These are phyloP conservation scores for Macrobrachium rosenbergii DNA, from an alignment of 1,140 invertebrate genomes.

Conservation along the genomic window DNA sequence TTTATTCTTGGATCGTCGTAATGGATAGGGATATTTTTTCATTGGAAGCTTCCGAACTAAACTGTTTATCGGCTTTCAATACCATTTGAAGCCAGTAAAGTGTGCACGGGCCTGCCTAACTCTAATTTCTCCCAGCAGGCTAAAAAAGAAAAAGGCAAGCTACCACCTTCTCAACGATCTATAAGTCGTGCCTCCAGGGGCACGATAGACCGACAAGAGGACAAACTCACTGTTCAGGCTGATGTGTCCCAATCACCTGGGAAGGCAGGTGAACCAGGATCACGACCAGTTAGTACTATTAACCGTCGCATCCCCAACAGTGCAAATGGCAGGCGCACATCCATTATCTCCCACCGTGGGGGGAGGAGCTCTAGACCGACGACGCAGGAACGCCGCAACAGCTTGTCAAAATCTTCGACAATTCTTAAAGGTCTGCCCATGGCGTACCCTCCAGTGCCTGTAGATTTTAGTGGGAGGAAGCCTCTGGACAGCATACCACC, in stretches of 20 bases:
- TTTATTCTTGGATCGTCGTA: no score
- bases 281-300: not conserved
- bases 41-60: no score
- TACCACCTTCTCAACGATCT: not conserved
- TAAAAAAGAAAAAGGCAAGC: conserved; percentile 39
- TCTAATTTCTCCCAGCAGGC: not conserved
- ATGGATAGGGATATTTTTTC: no score
- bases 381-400: conserved; percentile 56
- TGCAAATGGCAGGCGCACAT: conserved; percentile 71
- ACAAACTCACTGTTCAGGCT: not conserved
- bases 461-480: conserved; percentile 51
- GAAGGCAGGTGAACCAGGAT: not conserved
- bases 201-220: not conserved
- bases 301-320: conserved; percentile 45
- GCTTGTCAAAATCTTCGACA: conserved; percentile 28
- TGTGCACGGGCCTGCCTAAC: not conserved
- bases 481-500: conserved; percentile 58
- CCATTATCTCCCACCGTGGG: not conserved
- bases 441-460: conserved; percentile 37
- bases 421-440: conserved; percentile 51
- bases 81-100: no score
- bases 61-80: no score
- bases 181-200: not conserved
- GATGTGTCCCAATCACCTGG: not conserved
- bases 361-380: conserved; percentile 55